Conservation (phyloP, 2,888 invertebrate species). For the Drosophila eohydei region DNA sequence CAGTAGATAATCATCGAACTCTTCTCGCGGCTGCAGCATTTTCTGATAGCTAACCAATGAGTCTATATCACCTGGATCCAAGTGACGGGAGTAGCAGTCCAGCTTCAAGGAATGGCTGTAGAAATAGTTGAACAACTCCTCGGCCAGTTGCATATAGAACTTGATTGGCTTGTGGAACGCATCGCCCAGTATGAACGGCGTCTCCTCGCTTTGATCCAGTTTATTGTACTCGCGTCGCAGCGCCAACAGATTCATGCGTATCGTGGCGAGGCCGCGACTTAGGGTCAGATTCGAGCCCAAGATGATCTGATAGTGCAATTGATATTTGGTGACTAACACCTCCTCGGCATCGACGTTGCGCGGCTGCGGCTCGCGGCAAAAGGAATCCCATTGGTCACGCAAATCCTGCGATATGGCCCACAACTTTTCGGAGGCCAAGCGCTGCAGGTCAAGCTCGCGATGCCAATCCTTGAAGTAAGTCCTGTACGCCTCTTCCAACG, state of each 20-base stretch:
- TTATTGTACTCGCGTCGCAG: conserved; percentile 58
- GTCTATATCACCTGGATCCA: conserved; percentile 68
- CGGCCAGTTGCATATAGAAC: conserved; percentile 69
- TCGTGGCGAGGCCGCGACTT: conserved; percentile 26
- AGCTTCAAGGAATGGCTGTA: conserved; percentile 59
- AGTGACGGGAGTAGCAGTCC: conserved; percentile 51
- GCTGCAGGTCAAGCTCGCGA: conserved; percentile 67
- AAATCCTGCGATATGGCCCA: conserved; percentile 68
- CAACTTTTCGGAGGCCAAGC: conserved; percentile 61
- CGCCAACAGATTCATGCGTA: conserved; percentile 51
- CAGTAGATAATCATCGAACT: conserved; percentile 76
- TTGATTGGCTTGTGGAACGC: conserved; percentile 76
- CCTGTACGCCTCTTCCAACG: conserved; percentile 64
- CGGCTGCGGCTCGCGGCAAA: conserved; percentile 59
- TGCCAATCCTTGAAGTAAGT: conserved; percentile 41
- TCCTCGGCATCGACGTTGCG: conserved; percentile 58
- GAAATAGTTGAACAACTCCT: conserved; percentile 78
- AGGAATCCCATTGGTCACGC: conserved; percentile 32
- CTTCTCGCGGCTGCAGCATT: conserved; percentile 60
- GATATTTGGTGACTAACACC: conserved; percentile 60
- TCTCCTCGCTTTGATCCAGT: conserved; percentile 53
- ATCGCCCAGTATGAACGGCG: conserved; percentile 70
- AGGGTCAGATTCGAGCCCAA: conserved; percentile 53
- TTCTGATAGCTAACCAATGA: conserved; percentile 66
- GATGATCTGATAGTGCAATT: conserved; percentile 59